A percentile compares a stretch with the other conserved stretches of the same genome.
These are phyloP conservation scores for Zygothrica quintamaculata DNA, from an alignment of 2,888 invertebrate species.

Conservation along the genomic window DNA sequence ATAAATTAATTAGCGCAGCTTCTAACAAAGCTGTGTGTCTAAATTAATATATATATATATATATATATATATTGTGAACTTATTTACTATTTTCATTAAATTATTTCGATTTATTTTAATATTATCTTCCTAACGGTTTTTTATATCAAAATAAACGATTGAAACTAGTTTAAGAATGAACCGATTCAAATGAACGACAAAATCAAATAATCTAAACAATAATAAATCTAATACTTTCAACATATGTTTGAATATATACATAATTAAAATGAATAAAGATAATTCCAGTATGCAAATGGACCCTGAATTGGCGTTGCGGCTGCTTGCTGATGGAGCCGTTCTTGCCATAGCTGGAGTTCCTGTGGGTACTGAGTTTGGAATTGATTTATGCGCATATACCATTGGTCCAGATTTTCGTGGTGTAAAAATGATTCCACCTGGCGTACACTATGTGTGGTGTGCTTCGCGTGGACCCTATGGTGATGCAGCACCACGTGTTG, in stretches of 20 bases:
- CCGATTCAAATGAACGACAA: no score
- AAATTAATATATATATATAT: no score
- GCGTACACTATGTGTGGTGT: constrained; percentile 96
- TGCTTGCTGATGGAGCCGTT: constrained; percentile 92
- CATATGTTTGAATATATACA: neutral
- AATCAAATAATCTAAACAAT: no score
- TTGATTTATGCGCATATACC: constrained; percentile 94
- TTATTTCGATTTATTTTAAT: no score
- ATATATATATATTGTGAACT: no score
- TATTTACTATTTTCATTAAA: no score
- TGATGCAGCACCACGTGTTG: constrained; percentile 90
- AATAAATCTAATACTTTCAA: neutral
- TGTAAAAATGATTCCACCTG: constrained; percentile 99
- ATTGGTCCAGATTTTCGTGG: constrained; percentile 95
- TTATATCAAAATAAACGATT: no score
- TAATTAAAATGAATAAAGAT: constrained; percentile 64
- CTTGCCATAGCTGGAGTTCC: constrained; percentile 95
- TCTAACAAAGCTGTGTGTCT: no score
- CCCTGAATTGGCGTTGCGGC: constrained; percentile 89
- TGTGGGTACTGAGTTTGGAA: constrained; percentile 96
- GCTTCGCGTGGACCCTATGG: constrained; percentile 86
- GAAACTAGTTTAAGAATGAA: no score
- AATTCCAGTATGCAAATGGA: constrained; percentile 87
- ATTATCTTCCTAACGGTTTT: no score
- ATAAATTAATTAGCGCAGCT: no score